Evolutionary conservation across 2,797 vertebrate species (phyloP), one percentile per base, ranked within the genome.

Genomic region (Acridotheres tristis): DNA sequence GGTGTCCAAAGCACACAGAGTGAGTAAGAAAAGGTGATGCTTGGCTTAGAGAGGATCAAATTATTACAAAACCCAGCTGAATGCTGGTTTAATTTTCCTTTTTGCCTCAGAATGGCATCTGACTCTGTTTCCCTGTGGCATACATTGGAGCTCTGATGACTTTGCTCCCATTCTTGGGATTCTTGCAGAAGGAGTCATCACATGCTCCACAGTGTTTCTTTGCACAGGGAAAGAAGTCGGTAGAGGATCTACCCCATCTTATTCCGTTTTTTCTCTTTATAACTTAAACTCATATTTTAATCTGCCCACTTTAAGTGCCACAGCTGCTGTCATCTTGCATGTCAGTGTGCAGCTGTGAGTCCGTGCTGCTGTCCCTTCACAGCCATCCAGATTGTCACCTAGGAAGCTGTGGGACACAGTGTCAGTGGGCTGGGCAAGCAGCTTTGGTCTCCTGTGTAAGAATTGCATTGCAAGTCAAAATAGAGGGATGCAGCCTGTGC

Each of bases 141-240:
- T 27, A 10, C 53, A 17, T 1, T 32, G 47, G 80, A 73, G 57
- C 67, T 82, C 26, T 87, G 72, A 78, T 92, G 90, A 55, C 75
- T 90, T 95, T 92, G 78, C 16, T 59, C 84, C 85, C 84, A 61
- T 91, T 96, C 89, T n/a, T 92, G 53, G 75, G 75, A 96, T 96
- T 94, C 84, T 89, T 89, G 74, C 55, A 58, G 67, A 51, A 57
- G 72, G 59, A 90, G 63, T 88, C 72, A 85, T 42, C 59, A 42
- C 10, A 3, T 61, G 51, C 58, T 90, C 32, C 3, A 1, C 57
- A 1, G 0, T 34, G 29, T 65, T 84, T 34, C 71, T 66, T 66
- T 83, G 61, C 50, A 25, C 36, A 45, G 36, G 48, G 67, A 81
- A 73, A n/a, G 53, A 69, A 82, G 43, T 66, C 3, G 1, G 25